These are phyloP conservation scores for Typhlichthys subterraneus DNA, from an alignment of 2,797 vertebrate species.

Conservation along the genomic window DNA sequence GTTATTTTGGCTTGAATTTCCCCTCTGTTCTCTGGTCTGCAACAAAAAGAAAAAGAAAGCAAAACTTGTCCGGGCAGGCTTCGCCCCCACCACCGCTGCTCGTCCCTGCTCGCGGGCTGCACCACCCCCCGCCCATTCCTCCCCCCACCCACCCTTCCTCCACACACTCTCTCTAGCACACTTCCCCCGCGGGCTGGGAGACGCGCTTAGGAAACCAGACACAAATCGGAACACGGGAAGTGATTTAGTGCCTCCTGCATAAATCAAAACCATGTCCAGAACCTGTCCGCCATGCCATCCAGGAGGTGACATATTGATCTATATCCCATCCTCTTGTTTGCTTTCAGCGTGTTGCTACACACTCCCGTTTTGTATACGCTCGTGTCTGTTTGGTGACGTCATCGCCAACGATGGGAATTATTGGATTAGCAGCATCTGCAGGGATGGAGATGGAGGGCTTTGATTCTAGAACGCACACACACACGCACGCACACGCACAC, in stretches of 20 bases:
- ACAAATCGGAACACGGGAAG: slow-evolving; percentile 76
- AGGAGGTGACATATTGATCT: slow-evolving; percentile 73
- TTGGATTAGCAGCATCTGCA: slow-evolving; percentile 17
- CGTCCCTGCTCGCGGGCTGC: slow-evolving; percentile 55
- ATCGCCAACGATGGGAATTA: slow-evolving; percentile 14
- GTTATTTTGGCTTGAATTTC: slow-evolving; percentile 76
- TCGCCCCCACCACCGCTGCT: slow-evolving; percentile 55
- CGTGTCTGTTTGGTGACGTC: slow-evolving; percentile 29
- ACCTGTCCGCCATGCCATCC: slow-evolving; percentile 69
- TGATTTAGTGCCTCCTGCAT: slow-evolving; percentile 77
- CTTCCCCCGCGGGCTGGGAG: slow-evolving; percentile 56
- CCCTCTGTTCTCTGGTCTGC: slow-evolving; percentile 67
- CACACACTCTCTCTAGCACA: slow-evolving; percentile 35
- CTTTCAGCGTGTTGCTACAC: slow-evolving; percentile 42
- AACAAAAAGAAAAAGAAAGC: slow-evolving; percentile 43
- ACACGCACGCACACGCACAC: neutral
- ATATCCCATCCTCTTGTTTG: slow-evolving; percentile 66
- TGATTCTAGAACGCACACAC: neutral
- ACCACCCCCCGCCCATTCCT: slow-evolving; percentile 42
- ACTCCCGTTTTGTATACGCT: slow-evolving; percentile 31
- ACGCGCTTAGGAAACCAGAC: slow-evolving; percentile 72
- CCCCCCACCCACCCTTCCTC: slow-evolving; percentile 20
- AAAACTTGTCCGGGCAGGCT: slow-evolving; percentile 67
- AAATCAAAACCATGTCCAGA: slow-evolving; percentile 74
- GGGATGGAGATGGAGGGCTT: neutral